Evolutionary conservation across 2,113 vertebrate genomes (phyloP).

Genomic region (Odocoileus hemionus): DNA sequence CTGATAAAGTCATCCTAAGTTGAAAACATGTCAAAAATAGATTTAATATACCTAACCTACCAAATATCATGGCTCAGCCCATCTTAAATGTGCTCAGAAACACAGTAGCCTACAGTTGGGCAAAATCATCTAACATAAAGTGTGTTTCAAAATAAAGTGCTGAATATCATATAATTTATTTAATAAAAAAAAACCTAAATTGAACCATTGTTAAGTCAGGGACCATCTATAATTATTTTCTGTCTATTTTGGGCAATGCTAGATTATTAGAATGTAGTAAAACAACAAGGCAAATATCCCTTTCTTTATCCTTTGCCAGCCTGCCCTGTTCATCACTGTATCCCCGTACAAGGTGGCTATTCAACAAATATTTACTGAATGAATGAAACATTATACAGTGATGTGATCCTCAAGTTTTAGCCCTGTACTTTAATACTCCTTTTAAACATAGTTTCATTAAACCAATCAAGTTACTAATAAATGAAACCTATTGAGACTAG

Average conservation of each 20-base stretch:
- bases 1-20: not conserved
- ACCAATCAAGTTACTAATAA: not conserved
- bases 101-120: not conserved
- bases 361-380: not conserved
- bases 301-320: not conserved
- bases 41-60: not conserved
- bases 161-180: not conserved
- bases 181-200: not conserved
- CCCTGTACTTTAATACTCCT: not conserved
- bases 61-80: not conserved
- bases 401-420: not conserved
- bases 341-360: too few relatives aligned
- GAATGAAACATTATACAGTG: not conserved
- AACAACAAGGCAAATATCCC: not conserved
- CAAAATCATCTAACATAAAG: not conserved
- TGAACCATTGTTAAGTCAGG: not conserved
- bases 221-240: not conserved
- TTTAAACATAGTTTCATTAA: constrained; percentile 22
- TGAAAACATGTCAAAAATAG: not conserved
- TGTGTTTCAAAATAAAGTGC: not conserved
- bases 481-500: not conserved
- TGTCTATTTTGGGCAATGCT: not conserved
- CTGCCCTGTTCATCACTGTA: not conserved
- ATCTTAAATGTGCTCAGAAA: not conserved
- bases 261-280: not conserved